These are phyloP conservation scores for Mastigias papua DNA, from an alignment of 30 jellyfish, hydroid and myxozoan genomes.

Conservation along the genomic window DNA sequence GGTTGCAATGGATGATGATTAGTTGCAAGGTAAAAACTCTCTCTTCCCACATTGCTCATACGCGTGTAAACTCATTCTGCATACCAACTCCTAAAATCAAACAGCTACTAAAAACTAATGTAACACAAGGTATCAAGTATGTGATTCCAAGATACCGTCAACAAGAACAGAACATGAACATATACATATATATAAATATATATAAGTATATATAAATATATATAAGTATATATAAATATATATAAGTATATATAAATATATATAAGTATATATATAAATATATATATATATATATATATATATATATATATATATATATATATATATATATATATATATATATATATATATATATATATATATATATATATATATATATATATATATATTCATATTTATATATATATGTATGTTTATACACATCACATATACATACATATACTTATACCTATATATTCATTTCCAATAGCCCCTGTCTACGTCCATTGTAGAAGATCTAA, in stretches of 20 bases:
- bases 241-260: background rate
- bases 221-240: background rate
- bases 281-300: too few species aligned
- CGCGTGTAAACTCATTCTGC: background rate
- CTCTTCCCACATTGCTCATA: background rate
- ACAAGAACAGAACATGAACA: too few species aligned
- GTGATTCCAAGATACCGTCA: background rate
- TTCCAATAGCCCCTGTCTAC: too few species aligned
- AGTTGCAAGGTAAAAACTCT: background rate
- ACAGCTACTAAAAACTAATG: background rate
- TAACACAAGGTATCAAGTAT: background rate
- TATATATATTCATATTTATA: background rate
- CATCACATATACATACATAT: too few species aligned
- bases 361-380: slow-evolving; percentile 9
- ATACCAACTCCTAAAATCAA: background rate
- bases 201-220: background rate
- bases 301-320: background rate
- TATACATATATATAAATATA: background rate
- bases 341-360: slow-evolving; percentile 7
- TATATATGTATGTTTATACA: background rate
- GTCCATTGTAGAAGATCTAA: too few species aligned
- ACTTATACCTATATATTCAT: too few species aligned
- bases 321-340: background rate
- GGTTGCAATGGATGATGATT: background rate
- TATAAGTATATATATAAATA: background rate